Percentiles rank a stretch among this genome's conserved stretches.
phyloP scores from a whole-genome alignment of 2,113 vertebrate species.

The Seriola aureovittata region DNA sequence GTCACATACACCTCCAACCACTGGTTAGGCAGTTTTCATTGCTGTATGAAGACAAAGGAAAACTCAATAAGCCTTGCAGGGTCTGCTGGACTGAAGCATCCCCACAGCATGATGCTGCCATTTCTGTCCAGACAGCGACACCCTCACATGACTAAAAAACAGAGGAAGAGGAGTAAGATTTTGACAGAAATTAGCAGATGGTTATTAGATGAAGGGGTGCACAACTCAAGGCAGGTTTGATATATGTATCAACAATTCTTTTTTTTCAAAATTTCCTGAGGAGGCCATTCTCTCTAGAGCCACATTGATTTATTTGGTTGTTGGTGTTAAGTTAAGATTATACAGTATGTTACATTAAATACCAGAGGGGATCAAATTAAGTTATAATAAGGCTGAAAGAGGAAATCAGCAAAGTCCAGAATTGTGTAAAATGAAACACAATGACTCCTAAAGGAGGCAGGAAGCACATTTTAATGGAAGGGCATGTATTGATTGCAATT shows the following conservation, averaged over 20 bases:
- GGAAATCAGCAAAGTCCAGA: background rate
- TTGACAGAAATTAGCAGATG: too few species aligned
- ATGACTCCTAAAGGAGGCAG: background rate
- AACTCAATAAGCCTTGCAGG: too few species aligned
- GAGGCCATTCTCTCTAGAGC: background rate
- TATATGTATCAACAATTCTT: too few species aligned
- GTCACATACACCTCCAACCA: background rate
- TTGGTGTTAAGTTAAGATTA: background rate
- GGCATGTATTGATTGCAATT: background rate
- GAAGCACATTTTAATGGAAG: background rate
- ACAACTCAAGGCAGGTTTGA: too few species aligned
- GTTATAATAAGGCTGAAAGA: background rate
- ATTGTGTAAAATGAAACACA: background rate
- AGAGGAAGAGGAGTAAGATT: too few species aligned
- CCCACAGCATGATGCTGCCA: too few species aligned
- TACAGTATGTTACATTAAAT: background rate
- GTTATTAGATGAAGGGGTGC: too few species aligned
- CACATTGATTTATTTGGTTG: background rate
- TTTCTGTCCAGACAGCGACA: too few species aligned
- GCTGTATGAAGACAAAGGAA: background rate
- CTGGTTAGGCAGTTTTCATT: background rate
- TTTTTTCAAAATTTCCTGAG: too few species aligned
- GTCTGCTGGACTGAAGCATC: too few species aligned
- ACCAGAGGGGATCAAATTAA: background rate
- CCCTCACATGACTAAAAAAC: too few species aligned